Conservation (phyloP, 2,888 invertebrate genomes). For the Aleiodes alternator region DNA sequence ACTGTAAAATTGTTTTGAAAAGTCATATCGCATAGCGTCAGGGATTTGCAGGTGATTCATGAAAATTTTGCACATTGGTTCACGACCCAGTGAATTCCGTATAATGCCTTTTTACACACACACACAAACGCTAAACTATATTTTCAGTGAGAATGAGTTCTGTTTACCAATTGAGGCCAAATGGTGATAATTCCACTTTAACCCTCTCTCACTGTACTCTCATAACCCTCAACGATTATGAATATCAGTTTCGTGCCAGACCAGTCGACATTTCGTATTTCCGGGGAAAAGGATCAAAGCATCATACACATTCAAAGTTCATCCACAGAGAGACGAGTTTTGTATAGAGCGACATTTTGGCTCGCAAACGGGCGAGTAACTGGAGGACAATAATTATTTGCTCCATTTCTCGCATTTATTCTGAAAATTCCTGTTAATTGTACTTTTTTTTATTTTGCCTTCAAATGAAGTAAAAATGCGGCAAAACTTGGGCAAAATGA, state of each 20-base stretch:
- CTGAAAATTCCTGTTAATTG: too few relatives aligned
- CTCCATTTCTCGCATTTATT: not conserved
- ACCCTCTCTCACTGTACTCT: constrained; percentile 54
- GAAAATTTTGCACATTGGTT: not conserved
- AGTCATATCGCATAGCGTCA: constrained; percentile 8
- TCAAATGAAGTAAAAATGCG: too few relatives aligned
- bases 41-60: constrained; percentile 12
- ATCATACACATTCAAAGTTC: constrained; percentile 55
- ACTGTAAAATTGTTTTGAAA: constrained; percentile 26
- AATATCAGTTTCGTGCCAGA: constrained; percentile 73
- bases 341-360: not conserved
- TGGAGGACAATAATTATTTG: too few relatives aligned
- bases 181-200: constrained; percentile 73
- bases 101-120: constrained; percentile 9
- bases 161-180: constrained; percentile 56
- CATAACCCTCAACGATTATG: constrained; percentile 66
- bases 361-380: too few relatives aligned
- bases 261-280: constrained; percentile 57
- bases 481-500: too few relatives aligned
- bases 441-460: too few relatives aligned
- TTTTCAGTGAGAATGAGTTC: constrained; percentile 17
- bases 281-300: constrained; percentile 42
- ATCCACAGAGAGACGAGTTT: not conserved
- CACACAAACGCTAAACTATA: constrained; percentile 4
- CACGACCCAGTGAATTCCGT: constrained; percentile 10